Evolutionary conservation across 2,888 invertebrate genomes (phyloP).

Genomic region (Rhagophthalmus giganteus): DNA sequence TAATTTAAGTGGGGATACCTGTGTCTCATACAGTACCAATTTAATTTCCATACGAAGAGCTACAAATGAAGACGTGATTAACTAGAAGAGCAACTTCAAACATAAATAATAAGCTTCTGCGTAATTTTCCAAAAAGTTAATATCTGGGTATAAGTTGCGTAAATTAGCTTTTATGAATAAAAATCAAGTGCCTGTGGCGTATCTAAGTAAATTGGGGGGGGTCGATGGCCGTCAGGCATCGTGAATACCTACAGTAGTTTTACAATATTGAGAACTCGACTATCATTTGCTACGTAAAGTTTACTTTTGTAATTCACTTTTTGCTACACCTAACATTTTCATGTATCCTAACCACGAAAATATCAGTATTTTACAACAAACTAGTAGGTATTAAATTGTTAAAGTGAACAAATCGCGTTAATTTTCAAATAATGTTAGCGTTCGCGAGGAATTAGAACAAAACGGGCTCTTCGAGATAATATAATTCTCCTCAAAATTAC

Average conservation of each 20-base stretch:
- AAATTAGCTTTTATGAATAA: slow-evolving; percentile 20
- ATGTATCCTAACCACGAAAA: slow-evolving; percentile 34
- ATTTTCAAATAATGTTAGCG: not conserved
- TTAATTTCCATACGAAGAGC: too few relatives aligned
- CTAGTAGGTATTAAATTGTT: too few relatives aligned
- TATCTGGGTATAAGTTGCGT: slow-evolving; percentile 11
- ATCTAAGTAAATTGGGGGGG: slow-evolving; percentile 26
- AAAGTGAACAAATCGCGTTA: not conserved
- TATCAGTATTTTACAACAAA: slow-evolving; percentile 27
- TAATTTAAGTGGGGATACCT: too few relatives aligned
- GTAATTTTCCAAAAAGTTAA: too few relatives aligned
- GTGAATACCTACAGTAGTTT: slow-evolving; percentile 26
- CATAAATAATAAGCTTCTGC: too few relatives aligned
- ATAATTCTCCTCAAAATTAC: too few relatives aligned
- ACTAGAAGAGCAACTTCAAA: not conserved
- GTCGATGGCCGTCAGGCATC: slow-evolving; percentile 30
- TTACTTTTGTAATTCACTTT: slow-evolving; percentile 25
- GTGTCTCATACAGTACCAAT: too few relatives aligned
- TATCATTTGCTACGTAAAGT: slow-evolving; percentile 25
- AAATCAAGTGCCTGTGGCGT: slow-evolving; percentile 18
- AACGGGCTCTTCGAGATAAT: too few relatives aligned
- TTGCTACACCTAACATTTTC: slow-evolving; percentile 12
- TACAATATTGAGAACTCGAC: slow-evolving; percentile 24
- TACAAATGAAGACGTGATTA: not conserved
- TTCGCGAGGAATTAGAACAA: too few relatives aligned